Base-by-base conservation (phyloP, 2,888 invertebrate species). In the Tachina grossa region DNA sequence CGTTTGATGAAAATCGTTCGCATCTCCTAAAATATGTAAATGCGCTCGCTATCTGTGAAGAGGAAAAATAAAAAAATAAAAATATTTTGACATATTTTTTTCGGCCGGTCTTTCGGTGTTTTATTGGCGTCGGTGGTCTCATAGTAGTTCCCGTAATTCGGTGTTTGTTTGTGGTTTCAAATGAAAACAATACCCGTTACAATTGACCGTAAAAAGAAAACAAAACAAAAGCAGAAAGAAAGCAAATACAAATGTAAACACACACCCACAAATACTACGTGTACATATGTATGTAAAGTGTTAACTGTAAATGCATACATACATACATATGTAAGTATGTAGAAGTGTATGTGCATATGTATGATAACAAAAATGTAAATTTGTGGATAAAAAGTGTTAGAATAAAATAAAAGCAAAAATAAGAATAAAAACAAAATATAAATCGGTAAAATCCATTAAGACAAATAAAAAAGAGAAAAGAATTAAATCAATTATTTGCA, bases 1-100 rank as follows among this genome's bases (percentile, higher is more conserved):
- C 69, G 65, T 71, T 76, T 83, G 75, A 85, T 61, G 85, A 82
- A 85, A 78, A 85, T 79, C 59, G 83, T 79, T 83, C 75, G 59
- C 66, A 72, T 82, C 47, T 83, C 43, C 65, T 71, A 59, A 22
- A 43, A 5, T 19, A n/a, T n/a, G n/a, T n/a, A 16, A 69, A 79
- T 65, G 61, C 39, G 75, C 59, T 63, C 31, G 31, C 31, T 31
- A 4, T 31, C 31, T 31, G 65, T 59, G 22, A 59, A 39, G 8
- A 49, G 11, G 13, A 47, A 43, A 65, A 49, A 77, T 47, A 39
- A 41, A 49, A 19, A 9, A 16, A n/a, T n/a, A n/a, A 51, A 31
- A 14, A 68, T 68, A 53, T 13, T 13, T 6, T 5, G 19, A 75
- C 2, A 55, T 66, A 2, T 39, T 1, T 49, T 14, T 53, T 66